Evolutionary conservation across 2,888 invertebrate genomes (phyloP), one percentile per base, ranked within the genome.

Genomic region (Lymantria dispar): DNA sequence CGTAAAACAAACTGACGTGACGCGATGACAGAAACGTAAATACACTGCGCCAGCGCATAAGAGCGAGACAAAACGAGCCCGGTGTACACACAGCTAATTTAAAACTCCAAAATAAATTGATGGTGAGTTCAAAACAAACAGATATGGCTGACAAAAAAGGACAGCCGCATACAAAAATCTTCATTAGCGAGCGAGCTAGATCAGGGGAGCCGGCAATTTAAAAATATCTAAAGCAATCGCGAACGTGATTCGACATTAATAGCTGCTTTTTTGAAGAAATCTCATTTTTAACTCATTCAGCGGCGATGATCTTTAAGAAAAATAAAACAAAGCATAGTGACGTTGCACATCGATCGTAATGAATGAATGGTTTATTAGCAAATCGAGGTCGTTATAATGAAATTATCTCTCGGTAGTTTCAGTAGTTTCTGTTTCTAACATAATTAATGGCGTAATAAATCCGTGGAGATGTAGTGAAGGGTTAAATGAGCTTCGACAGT

Each of bases 111-210:
- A 85, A 87, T 87, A 88, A 76, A 90, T 88, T 89, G 90, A 90
- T 83, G 87, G 81, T 79, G 85, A 84, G 77, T 82, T 85, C 84
- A 87, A 91, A 91, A 88, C 88, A 90, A 90, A 91, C 89, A 90
- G 85, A 86, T 74, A 86, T 86, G 87, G 85, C 87, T 81, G 86
- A 89, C 87, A 87, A 88, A 89, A 88, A 88, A 87, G 85, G 85
- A 85, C 76, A 83, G 82, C 68, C 70, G 74, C 70, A 86, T 85
- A 85, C 85, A 80, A 81, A n/a, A 87, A 85, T 84, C 85, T 83
- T 83, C 81, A 86, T 85, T 81, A 83, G 78, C 76, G 75, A 80
- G 75, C 76, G 78, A 80, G 82, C 78, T 80, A 81, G 83, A 76
- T 74, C 74, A 72, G 76, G 72, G 75, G 81, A 76, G 78, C 80